phyloP scores from a whole-genome alignment of 2,113 vertebrate species.

The Vulpes ferrilata region DNA sequence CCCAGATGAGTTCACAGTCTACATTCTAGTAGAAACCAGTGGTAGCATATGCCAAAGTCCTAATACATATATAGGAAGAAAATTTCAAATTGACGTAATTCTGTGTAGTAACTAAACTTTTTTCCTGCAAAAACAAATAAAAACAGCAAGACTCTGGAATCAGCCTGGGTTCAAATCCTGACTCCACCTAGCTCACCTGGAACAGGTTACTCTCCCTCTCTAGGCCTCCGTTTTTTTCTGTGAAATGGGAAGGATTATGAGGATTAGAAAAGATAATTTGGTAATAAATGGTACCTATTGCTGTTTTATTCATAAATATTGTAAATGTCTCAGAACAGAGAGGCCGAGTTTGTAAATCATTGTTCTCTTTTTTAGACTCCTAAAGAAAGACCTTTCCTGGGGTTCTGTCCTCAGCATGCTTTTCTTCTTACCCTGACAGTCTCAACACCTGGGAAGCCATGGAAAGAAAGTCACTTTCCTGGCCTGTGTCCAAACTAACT shows the following conservation, averaged over 20 bases:
- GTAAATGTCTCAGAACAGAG: neutral
- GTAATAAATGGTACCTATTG: neutral
- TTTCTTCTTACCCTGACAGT: neutral
- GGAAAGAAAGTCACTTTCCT: neutral
- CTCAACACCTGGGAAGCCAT: neutral
- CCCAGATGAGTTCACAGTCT: neutral
- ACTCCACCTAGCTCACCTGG: neutral
- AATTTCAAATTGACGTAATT: neutral
- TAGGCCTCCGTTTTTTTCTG: slow-evolving; percentile 13
- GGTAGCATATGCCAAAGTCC: neutral
- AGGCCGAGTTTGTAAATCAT: slow-evolving; percentile 6
- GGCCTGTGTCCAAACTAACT: neutral
- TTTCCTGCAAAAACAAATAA: neutral
- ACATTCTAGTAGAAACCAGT: neutral
- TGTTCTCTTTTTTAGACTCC: neutral
- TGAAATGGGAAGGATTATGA: neutral
- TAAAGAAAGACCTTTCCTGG: slow-evolving; percentile 31
- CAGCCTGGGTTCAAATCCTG: neutral
- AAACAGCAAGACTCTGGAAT: neutral
- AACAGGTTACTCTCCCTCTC: neutral
- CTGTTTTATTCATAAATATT: neutral
- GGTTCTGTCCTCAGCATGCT: neutral
- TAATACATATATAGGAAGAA: neutral
- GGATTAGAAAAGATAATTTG: neutral
- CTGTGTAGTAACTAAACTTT: neutral